phyloP scores from a whole-genome alignment of 1,140 invertebrate genomes.

The Archivesica marissinica region DNA sequence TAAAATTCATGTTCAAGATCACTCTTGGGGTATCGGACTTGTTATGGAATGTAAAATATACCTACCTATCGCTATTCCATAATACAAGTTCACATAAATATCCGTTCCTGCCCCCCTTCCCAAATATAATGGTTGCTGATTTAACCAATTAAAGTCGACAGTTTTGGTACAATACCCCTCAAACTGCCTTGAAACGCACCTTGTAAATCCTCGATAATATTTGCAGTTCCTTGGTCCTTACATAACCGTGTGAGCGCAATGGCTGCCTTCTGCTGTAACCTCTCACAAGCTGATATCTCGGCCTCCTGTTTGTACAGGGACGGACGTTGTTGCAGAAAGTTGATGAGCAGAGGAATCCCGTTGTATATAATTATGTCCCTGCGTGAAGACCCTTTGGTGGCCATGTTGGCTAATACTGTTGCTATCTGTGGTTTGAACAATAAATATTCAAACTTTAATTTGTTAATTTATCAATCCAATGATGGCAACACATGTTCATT shows the following conservation, averaged over 20 bases:
- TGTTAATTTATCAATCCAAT: too few relatives aligned
- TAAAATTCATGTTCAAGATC: too few relatives aligned
- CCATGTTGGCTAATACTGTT: conserved; percentile 92
- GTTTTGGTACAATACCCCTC: too few relatives aligned
- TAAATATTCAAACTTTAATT: background rate
- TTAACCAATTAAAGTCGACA: too few relatives aligned
- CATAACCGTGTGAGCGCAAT: conserved; percentile 93
- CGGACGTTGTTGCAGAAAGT: conserved; percentile 90
- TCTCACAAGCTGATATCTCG: conserved; percentile 88
- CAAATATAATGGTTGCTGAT: too few relatives aligned
- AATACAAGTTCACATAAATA: too few relatives aligned
- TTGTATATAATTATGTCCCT: conserved; percentile 86
- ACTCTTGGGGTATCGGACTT: too few relatives aligned
- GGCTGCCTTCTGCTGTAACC: conserved; percentile 92
- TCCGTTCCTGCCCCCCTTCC: too few relatives aligned
- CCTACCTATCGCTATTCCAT: too few relatives aligned
- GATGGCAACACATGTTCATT: too few relatives aligned
- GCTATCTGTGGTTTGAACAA: conserved; percentile 85
- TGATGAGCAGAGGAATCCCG: conserved; percentile 90
- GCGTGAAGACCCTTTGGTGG: conserved; percentile 87
- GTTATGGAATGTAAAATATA: too few relatives aligned
- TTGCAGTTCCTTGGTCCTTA: conserved; percentile 89
- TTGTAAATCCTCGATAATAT: conserved; percentile 90
- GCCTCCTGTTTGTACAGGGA: conserved; percentile 84
- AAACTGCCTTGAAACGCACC: conserved; percentile 85